Percentiles rank a stretch among this genome's conserved stretches.
These are phyloP conservation scores for Zaprionus capensis DNA, from an alignment of 1,140 invertebrate genomes.

Conservation along the genomic window DNA sequence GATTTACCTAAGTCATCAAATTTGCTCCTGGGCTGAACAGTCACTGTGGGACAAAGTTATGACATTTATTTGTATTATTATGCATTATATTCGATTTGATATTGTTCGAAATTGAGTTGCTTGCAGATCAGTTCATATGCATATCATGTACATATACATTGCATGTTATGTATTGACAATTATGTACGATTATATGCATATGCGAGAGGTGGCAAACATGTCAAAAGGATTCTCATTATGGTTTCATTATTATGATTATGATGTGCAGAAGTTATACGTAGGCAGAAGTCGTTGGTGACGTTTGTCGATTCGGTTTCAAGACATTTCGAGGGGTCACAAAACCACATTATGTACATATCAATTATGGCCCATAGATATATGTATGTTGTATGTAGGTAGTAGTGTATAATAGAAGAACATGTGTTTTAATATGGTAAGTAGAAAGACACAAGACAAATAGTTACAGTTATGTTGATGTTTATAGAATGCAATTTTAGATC, in stretches of 20 bases:
- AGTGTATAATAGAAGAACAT: conserved; percentile 60
- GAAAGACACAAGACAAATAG: conserved; percentile 26
- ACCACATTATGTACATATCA: conserved; percentile 36
- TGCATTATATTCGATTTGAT: conserved; percentile 60
- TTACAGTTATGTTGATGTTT: conserved; percentile 52
- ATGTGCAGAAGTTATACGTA: conserved; percentile 27
- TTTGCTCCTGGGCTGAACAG: conserved; percentile 90
- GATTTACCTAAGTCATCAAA: conserved; percentile 90
- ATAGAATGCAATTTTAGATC: conserved; percentile 9
- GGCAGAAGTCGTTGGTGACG: conserved; percentile 28
- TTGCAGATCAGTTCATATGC: conserved; percentile 50
- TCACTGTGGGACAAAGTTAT: conserved; percentile 86
- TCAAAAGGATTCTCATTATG: conserved; percentile 1
- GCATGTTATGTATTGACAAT: neutral
- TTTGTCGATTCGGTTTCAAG: conserved; percentile 39
- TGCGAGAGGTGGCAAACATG: neutral
- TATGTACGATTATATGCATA: conserved; percentile 11
- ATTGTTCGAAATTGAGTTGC: conserved; percentile 36
- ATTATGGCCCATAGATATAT: conserved; percentile 40
- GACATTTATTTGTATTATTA: conserved; percentile 80
- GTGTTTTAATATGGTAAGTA: conserved; percentile 30
- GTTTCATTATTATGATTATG: conserved; percentile 20
- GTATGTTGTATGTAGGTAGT: conserved; percentile 40
- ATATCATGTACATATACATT: conserved; percentile 14
- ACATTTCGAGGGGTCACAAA: conserved; percentile 54